A percentile compares a stretch with the other conserved stretches of the same genome.
These are phyloP conservation scores for Anagrus nilaparvatae DNA, from an alignment of 1,140 invertebrate genomes.

Conservation along the genomic window DNA sequence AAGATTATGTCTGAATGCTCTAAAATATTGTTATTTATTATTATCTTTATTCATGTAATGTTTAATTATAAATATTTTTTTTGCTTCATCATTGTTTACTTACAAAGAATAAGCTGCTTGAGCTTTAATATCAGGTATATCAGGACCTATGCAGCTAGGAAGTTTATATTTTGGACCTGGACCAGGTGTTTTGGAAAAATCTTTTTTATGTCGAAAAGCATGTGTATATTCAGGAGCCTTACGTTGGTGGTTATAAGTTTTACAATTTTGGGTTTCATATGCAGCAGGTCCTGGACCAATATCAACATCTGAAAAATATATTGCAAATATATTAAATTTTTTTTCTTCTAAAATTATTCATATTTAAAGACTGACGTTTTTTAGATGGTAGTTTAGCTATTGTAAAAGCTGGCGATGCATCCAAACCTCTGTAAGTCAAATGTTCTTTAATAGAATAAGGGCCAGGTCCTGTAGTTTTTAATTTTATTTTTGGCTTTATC, in stretches of 20 bases:
- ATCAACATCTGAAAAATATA: conserved; percentile 5
- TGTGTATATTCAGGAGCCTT: conserved; percentile 30
- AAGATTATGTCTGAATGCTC: conserved; percentile 15
- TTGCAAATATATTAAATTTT: conserved; percentile 4
- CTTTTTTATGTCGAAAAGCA: conserved; percentile 13
- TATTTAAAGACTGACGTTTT: conserved; percentile 18
- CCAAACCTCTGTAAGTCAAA: conserved; percentile 29
- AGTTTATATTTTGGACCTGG: conserved; percentile 32
- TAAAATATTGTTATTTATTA: conserved; percentile 11
- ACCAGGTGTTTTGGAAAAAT: conserved; percentile 14
- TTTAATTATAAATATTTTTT: neutral
- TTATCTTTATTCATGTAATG: neutral
- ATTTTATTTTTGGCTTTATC: conserved; percentile 7
- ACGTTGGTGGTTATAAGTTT: conserved; percentile 26
- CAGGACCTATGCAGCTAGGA: conserved; percentile 33
- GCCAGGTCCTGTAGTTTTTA: conserved; percentile 26
- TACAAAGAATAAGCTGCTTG: conserved; percentile 34
- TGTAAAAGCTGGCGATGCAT: conserved; percentile 29
- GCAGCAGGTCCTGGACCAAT: conserved; percentile 33
- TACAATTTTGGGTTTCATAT: conserved; percentile 31
- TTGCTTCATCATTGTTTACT: neutral
- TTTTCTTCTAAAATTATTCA: conserved; percentile 4
- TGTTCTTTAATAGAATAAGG: conserved; percentile 28
- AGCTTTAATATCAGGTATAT: conserved; percentile 32
- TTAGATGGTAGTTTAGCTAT: conserved; percentile 17